phyloP scores from a whole-genome alignment of 2,113 vertebrate species.

The Ailuropoda melanoleuca region DNA sequence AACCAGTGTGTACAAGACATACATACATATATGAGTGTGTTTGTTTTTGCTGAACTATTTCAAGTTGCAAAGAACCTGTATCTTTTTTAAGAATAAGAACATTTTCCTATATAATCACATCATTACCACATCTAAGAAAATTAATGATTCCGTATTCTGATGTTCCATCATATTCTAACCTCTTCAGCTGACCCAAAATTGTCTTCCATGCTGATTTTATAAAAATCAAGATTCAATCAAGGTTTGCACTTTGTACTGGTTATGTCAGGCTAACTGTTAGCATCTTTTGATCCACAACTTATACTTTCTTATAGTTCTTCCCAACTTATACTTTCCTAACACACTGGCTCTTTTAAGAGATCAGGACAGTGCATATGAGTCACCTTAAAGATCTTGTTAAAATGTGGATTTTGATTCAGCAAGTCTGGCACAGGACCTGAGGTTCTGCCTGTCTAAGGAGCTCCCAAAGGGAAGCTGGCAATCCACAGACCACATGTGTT shows the following conservation, averaged over 20 bases:
- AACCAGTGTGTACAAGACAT: not conserved
- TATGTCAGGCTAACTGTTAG: not conserved
- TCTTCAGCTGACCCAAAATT: not conserved
- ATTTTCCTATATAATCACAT: not conserved
- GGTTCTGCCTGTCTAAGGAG: not conserved
- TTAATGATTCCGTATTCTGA: not conserved
- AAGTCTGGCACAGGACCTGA: not conserved
- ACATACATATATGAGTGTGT: not conserved
- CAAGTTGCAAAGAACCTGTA: not conserved
- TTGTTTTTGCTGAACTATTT: not conserved
- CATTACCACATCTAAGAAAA: slow-evolving; percentile 37
- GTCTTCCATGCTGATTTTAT: not conserved
- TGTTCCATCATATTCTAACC: not conserved
- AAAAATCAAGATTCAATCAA: not conserved
- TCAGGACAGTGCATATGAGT: not conserved
- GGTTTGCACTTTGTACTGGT: not conserved
- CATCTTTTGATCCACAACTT: not conserved
- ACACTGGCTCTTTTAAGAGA: not conserved
- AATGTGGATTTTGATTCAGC: not conserved
- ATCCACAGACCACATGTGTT: not conserved
- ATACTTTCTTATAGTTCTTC: not conserved
- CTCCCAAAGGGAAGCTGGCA: not conserved
- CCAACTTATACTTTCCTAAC: not conserved
- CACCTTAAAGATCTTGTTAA: not conserved
- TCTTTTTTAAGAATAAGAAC: not conserved